Percentiles rank a stretch among this genome's conserved stretches.
Evolutionary conservation across 2,113 vertebrate genomes (phyloP).

Genomic region (Pluvianellus socialis): DNA sequence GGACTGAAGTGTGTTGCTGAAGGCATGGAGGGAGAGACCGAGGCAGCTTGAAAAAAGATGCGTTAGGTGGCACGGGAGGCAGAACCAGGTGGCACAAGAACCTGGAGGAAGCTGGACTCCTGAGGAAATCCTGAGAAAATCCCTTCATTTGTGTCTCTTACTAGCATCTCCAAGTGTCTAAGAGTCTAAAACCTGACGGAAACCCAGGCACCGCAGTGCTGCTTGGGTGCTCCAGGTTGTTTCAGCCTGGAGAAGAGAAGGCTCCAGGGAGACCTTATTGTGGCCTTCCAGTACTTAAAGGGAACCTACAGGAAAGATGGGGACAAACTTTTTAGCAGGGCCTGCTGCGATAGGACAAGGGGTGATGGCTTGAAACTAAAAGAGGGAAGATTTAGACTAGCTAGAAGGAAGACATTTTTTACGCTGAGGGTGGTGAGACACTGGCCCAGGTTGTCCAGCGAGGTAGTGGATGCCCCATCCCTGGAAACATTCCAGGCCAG

Average conservation of each 20-base stretch:
- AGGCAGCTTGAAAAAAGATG: background rate
- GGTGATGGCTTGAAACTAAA: background rate
- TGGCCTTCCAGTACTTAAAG: background rate
- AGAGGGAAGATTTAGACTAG: background rate
- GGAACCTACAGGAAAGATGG: background rate
- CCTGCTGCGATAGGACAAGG: background rate
- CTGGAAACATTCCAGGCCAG: background rate
- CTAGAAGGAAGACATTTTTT: background rate
- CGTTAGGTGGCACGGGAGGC: background rate
- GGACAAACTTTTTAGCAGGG: background rate
- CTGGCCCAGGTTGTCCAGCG: background rate
- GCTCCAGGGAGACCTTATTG: background rate
- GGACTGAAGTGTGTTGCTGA: background rate
- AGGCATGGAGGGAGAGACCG: background rate
- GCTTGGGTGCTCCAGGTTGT: background rate
- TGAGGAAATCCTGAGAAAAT: background rate
- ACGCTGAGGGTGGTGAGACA: background rate
- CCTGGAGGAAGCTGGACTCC: background rate
- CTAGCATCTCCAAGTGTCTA: background rate
- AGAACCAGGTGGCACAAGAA: fast-evolving
- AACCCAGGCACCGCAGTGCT: background rate
- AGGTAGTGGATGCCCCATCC: background rate
- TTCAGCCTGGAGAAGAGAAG: too few species aligned
- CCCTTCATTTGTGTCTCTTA: background rate
- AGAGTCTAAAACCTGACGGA: background rate